A percentile compares a stretch with the other conserved stretches of the same genome.
Evolutionary conservation across 2,113 vertebrate species (phyloP).

Genomic region (Oreochromis aureus): DNA sequence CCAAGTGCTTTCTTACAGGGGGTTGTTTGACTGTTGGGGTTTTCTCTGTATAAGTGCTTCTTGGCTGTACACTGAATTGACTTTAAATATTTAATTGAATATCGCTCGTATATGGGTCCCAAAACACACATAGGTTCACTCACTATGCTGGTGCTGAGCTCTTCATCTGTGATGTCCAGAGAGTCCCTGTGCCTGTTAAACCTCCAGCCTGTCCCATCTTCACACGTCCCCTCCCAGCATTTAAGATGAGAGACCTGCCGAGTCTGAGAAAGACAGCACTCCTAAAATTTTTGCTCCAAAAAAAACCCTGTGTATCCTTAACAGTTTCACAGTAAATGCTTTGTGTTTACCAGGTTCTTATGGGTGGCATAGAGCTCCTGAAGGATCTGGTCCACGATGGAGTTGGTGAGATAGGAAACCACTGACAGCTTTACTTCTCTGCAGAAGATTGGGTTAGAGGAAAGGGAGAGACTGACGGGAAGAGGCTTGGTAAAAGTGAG

Average conservation of each 20-base stretch:
- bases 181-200: slow-evolving; percentile 70
- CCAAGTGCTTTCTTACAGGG: not conserved
- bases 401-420: slow-evolving; percentile 87
- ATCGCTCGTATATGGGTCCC: not conserved
- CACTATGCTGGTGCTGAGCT: slow-evolving; percentile 70
- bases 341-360: slow-evolving; percentile 78
- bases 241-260: slow-evolving; percentile 67
- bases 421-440: slow-evolving; percentile 88
- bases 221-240: slow-evolving; percentile 55
- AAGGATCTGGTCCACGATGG: slow-evolving; percentile 86
- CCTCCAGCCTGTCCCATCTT: slow-evolving; percentile 58
- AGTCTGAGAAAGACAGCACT: slow-evolving; percentile 30
- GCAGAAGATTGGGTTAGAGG: slow-evolving; percentile 2
- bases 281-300: not conserved
- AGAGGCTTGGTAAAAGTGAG: slow-evolving; percentile 12
- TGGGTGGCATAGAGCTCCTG: slow-evolving; percentile 84
- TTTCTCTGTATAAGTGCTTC: not conserved
- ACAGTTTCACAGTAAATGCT: slow-evolving; percentile 19
- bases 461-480: not conserved
- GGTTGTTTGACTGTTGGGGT: not conserved
- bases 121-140: not conserved
- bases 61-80: not conserved
- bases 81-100: not conserved
- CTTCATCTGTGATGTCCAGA: slow-evolving; percentile 72
- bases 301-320: not conserved